Evolutionary conservation across 2,888 invertebrate species (phyloP).

Genomic region (Phengaris arion): DNA sequence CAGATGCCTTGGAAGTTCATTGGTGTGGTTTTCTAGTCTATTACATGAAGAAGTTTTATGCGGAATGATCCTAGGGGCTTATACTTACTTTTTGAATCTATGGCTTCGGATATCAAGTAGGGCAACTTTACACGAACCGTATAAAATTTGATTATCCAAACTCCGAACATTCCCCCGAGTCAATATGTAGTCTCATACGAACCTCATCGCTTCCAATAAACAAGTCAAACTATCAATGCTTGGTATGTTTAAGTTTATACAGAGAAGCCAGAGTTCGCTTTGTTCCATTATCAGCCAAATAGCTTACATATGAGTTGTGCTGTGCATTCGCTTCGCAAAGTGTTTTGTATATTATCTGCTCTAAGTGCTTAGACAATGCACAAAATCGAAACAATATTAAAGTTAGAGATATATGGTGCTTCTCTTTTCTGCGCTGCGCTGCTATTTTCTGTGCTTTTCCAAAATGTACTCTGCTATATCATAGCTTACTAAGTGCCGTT

Average conservation of each 20-base stretch:
- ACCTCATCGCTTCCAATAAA: slow-evolving; percentile 12
- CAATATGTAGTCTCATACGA: slow-evolving; percentile 2
- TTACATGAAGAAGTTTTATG: no score
- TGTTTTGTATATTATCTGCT: neutral
- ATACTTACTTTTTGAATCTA: neutral
- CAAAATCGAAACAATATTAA: no score
- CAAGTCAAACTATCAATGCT: slow-evolving; percentile 21
- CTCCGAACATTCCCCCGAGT: slow-evolving; percentile 10
- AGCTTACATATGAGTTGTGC: neutral
- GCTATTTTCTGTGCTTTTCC: no score
- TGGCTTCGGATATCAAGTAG: neutral
- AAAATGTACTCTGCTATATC: no score
- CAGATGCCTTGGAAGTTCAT: no score
- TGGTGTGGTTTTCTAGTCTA: no score
- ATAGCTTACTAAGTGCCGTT: no score
- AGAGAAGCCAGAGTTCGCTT: neutral
- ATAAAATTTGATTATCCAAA: slow-evolving; percentile 21
- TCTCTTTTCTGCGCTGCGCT: no score
- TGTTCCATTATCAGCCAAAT: neutral
- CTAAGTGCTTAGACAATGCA: neutral
- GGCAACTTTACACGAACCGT: slow-evolving; percentile 15
- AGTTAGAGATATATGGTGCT: no score
- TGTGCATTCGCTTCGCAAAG: no score
- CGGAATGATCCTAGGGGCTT: neutral
- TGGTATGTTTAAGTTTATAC: neutral